phyloP scores from a whole-genome alignment of 1,140 invertebrate genomes.

The Apolygus lucorum region DNA sequence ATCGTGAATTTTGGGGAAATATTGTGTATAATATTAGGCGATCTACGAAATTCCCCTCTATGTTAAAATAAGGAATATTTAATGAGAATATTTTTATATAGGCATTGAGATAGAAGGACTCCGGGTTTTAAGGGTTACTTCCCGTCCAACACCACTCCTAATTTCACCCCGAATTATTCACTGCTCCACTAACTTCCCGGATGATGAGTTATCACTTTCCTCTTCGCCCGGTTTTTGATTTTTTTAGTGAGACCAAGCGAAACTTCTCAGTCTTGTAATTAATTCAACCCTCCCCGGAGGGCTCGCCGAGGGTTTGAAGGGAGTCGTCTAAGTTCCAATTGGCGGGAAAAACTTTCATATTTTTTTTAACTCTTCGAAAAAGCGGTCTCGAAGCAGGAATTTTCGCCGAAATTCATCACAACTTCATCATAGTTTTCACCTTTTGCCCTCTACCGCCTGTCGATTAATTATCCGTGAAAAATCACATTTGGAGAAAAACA shows the following conservation, averaged over 20 bases:
- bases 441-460: background rate
- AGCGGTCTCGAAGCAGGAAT: background rate
- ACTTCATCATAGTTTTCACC: slow-evolving; percentile 11
- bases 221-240: slow-evolving; percentile 12
- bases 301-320: background rate
- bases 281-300: background rate
- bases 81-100: too few species aligned
- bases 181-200: slow-evolving; percentile 4
- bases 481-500: background rate
- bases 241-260: background rate
- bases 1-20: too few species aligned
- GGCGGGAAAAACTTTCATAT: background rate
- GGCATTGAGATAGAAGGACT: too few species aligned
- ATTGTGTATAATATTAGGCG: too few species aligned
- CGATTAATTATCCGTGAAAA: slow-evolving; percentile 14
- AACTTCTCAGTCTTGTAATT: background rate
- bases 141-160: too few species aligned
- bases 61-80: too few species aligned
- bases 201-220: slow-evolving; percentile 9
- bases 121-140: too few species aligned
- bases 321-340: background rate
- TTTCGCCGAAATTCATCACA: background rate
- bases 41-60: too few species aligned
- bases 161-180: slow-evolving; percentile 6
- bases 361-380: background rate